These are phyloP conservation scores for Probosciger aterrimus DNA, from an alignment of 2,113 vertebrate species.

Conservation along the genomic window DNA sequence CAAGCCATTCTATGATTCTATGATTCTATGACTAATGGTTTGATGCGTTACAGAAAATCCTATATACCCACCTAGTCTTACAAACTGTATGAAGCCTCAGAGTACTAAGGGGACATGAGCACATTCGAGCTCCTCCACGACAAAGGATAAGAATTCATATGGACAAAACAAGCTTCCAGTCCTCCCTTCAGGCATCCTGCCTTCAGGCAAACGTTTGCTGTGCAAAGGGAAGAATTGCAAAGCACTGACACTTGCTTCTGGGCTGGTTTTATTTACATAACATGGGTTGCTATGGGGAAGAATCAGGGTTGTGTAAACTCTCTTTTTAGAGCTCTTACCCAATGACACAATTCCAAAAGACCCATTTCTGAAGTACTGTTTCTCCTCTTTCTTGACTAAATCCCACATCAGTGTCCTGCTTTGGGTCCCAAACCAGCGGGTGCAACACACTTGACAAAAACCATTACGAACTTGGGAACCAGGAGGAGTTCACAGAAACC, in stretches of 20 bases:
- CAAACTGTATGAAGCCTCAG: neutral
- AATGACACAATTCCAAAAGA: neutral
- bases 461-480: neutral
- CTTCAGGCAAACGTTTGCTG: rapidly evolving
- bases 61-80: neutral
- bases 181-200: neutral
- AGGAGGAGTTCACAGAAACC: neutral
- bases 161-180: neutral
- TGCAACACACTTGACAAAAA: neutral
- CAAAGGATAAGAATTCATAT: neutral
- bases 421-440: neutral
- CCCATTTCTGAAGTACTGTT: neutral
- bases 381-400: neutral
- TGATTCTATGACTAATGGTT: neutral
- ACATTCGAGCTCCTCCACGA: rapidly evolving
- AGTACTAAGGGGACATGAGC: neutral
- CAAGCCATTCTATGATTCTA: neutral
- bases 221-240: neutral
- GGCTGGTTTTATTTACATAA: conserved; percentile 42
- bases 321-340: neutral
- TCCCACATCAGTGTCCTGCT: neutral
- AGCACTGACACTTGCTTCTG: neutral
- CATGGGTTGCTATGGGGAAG: conserved; percentile 39
- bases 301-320: neutral
- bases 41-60: neutral